A percentile compares a stretch with the other conserved stretches of the same genome.
These are phyloP conservation scores for Pachypsylla venusta DNA, from an alignment of 1,140 invertebrate species.

Conservation along the genomic window DNA sequence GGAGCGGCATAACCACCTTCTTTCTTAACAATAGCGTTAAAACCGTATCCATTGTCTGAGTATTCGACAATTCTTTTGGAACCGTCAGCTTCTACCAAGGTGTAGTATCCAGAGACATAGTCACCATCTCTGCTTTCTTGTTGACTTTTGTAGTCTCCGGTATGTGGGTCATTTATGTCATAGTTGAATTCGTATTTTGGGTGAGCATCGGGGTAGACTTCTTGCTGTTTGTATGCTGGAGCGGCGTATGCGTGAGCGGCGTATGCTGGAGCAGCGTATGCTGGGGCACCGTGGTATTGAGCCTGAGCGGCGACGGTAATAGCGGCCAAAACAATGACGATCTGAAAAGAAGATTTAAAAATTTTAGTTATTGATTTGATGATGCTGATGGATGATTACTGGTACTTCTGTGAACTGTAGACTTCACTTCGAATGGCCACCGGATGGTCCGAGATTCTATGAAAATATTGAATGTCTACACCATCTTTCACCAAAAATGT, in stretches of 20 bases:
- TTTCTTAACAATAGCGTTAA: constrained; percentile 15
- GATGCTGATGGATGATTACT: too few species aligned
- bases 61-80: constrained; percentile 9
- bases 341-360: background rate
- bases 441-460: too few species aligned
- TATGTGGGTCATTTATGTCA: constrained; percentile 21
- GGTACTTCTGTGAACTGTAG: too few species aligned
- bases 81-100: constrained; percentile 14
- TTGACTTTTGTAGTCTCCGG: constrained; percentile 22
- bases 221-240: too few species aligned
- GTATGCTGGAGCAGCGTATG: background rate
- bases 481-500: too few species aligned
- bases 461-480: too few species aligned
- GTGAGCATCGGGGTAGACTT: constrained; percentile 3
- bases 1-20: background rate
- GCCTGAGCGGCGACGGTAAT: background rate
- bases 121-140: constrained; percentile 17
- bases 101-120: constrained; percentile 12
- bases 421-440: too few species aligned
- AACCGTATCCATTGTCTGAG: constrained; percentile 14
- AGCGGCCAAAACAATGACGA: constrained; percentile 3
- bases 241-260: background rate
- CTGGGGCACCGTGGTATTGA: background rate
- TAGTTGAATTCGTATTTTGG: constrained; percentile 18
- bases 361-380: too few species aligned